Evolutionary conservation across 2,113 vertebrate species (phyloP), one percentile per base, ranked within the genome.

Genomic region (Pipa parva): DNA sequence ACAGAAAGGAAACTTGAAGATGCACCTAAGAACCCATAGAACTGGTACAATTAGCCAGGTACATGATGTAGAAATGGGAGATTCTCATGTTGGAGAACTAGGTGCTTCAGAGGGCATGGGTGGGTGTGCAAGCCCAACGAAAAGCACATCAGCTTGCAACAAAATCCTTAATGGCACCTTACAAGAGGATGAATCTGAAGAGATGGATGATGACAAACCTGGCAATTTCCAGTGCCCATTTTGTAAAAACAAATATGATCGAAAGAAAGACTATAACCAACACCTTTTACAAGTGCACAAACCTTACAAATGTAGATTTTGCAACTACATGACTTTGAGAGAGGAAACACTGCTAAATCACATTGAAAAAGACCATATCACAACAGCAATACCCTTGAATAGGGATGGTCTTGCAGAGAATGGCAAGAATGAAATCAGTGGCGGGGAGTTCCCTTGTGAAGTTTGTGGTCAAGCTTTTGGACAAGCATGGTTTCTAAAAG

Each of bases 1-100:
- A 42, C 95, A 98, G 78, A 98, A 98, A 79, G 95, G 95, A 71
- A 96, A 95, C 79, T 87, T 98, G 57, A 98, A 98, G 82, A 92
- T 97, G 51, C 95, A 98, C 81, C 93, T 98, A 65, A 94, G 95
- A 51, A 92, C 92, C 80, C 95, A 98, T 79, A 92, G 93, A 64
- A 86, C 95, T 17, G 91, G 93, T 62, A 93, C 90, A 10, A 84
- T 97, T 73, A 88, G 84, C 63, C 90, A 93, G 74, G 90, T 89
- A 13, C 84, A 88, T 0, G 93, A 93, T 33, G 84, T 68, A 0
- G 92, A 93, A 67, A 81, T 88, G 15, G 85, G 91, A 1, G 85
- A 87, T n/a, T 77, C 69, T 0, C 86, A 83, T 48, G 83, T 87
- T 3, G 88, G 84, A 6, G 91, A 91, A 78, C 72, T 83, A 77